Conservation (phyloP, 2,113 vertebrate species). For the Boulengeromyrus knoepffleri region DNA sequence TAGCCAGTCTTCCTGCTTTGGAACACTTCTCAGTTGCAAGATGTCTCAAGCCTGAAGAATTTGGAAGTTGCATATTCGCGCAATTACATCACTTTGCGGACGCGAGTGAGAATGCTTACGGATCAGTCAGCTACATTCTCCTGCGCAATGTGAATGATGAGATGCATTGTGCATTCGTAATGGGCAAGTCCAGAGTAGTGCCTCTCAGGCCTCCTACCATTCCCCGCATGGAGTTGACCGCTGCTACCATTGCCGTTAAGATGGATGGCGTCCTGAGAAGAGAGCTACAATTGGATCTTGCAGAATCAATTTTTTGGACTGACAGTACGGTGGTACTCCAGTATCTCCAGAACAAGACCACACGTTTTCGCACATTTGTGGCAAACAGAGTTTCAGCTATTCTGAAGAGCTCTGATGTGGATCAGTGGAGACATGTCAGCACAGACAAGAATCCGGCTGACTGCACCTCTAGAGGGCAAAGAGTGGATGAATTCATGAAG, state of each 20-base stretch:
- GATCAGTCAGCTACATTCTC: not conserved
- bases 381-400: not conserved
- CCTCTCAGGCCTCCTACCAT: not conserved
- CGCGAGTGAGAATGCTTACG: not conserved
- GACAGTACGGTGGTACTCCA: not conserved
- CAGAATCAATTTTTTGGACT: constrained; percentile 8
- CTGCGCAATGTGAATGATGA: not conserved
- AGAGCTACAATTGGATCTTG: constrained; percentile 4
- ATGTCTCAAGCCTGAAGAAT: not conserved
- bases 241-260: not conserved
- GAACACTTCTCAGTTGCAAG: not conserved
- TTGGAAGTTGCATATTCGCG: not conserved
- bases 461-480: not conserved
- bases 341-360: constrained; percentile 4
- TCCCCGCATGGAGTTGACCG: constrained; percentile 11
- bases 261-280: not conserved
- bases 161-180: not conserved
- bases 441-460: not conserved
- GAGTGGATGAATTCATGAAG: not conserved
- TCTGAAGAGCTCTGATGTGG: not conserved
- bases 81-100: constrained; percentile 17
- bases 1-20: not conserved
- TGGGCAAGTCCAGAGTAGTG: constrained; percentile 7
- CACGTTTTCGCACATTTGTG: not conserved
- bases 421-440: not conserved